phyloP scores from a whole-genome alignment of 2,113 vertebrate species.

The Gasterosteus nipponicus region DNA sequence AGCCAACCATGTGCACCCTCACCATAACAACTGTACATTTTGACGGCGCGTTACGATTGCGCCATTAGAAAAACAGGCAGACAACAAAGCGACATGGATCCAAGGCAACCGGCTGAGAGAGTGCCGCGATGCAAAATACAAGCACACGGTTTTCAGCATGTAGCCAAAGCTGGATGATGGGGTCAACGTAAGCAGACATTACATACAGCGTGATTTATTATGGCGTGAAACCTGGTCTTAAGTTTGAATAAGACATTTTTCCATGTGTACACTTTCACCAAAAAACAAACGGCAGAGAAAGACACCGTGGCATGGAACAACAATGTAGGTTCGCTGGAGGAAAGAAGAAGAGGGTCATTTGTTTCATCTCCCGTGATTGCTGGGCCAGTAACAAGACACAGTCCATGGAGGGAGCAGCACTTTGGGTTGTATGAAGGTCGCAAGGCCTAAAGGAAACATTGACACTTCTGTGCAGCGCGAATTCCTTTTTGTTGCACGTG shows the following conservation, averaged over 20 bases:
- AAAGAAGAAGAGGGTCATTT: slow-evolving; percentile 13
- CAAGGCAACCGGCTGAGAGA: slow-evolving; percentile 15
- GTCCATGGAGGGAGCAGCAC: not conserved
- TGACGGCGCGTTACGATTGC: not conserved
- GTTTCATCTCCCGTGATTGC: slow-evolving; percentile 42
- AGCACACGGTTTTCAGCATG: slow-evolving; percentile 39
- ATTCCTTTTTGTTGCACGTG: not conserved
- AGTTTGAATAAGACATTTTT: slow-evolving; percentile 24
- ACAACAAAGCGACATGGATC: slow-evolving; percentile 15
- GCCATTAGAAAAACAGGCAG: slow-evolving; percentile 31
- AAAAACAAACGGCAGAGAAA: slow-evolving; percentile 40
- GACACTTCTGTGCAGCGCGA: not conserved
- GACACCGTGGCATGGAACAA: slow-evolving; percentile 33
- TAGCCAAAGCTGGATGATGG: slow-evolving; percentile 40
- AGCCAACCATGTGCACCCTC: slow-evolving; percentile 17
- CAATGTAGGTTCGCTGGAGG: slow-evolving; percentile 34
- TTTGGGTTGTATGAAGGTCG: not conserved
- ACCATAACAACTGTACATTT: slow-evolving; percentile 12
- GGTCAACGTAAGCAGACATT: slow-evolving; percentile 41
- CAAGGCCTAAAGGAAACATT: not conserved
- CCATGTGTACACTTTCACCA: slow-evolving; percentile 5
- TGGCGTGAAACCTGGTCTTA: slow-evolving; percentile 10
- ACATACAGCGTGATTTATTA: slow-evolving; percentile 22
- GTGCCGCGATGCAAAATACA: slow-evolving; percentile 47
- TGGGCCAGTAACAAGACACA: slow-evolving; percentile 18